These are phyloP conservation scores for Macropodus opercularis DNA, from an alignment of 2,797 vertebrate species.

Conservation along the genomic window DNA sequence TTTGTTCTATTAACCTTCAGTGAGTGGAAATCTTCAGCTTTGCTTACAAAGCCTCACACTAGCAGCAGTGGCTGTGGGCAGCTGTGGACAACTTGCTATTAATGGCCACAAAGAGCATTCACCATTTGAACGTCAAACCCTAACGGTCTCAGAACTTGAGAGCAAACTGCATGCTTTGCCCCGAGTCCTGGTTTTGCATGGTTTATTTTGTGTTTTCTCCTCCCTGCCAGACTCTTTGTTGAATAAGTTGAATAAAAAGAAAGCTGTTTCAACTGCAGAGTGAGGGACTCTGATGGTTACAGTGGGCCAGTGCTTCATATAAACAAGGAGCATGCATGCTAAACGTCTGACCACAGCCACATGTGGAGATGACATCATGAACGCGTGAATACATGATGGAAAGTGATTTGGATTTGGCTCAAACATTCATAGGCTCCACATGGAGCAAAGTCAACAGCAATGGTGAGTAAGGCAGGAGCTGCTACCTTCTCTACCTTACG, in stretches of 20 bases:
- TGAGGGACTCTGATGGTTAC: conserved; percentile 24
- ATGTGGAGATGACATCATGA: conserved; percentile 29
- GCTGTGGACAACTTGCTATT: conserved; percentile 51
- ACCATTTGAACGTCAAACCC: conserved; percentile 48
- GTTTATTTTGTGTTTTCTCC: conserved; percentile 41
- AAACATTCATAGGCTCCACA: conserved; percentile 49
- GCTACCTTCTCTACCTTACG: conserved; percentile 32
- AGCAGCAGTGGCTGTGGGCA: conserved; percentile 53
- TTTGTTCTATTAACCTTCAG: conserved; percentile 58
- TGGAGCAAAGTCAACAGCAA: conserved; percentile 31
- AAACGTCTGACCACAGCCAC: conserved; percentile 46
- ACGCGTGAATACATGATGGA: conserved; percentile 20
- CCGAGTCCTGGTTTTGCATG: conserved; percentile 61
- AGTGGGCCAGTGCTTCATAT: conserved; percentile 48
- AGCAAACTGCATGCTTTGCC: conserved; percentile 79
- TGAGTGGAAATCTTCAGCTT: conserved; percentile 53
- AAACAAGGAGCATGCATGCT: conserved; percentile 65
- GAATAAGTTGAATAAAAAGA: conserved; percentile 46
- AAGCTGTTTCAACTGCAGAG: conserved; percentile 41
- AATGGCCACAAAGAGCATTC: conserved; percentile 57
- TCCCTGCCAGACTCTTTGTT: conserved; percentile 64
- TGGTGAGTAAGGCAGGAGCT: conserved; percentile 39
- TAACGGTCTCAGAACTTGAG: conserved; percentile 54
- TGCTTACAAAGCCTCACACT: conserved; percentile 63
- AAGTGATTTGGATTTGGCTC: conserved; percentile 50